Conservation (phyloP, 2,888 invertebrate species). For the Luperina nickerlii region DNA sequence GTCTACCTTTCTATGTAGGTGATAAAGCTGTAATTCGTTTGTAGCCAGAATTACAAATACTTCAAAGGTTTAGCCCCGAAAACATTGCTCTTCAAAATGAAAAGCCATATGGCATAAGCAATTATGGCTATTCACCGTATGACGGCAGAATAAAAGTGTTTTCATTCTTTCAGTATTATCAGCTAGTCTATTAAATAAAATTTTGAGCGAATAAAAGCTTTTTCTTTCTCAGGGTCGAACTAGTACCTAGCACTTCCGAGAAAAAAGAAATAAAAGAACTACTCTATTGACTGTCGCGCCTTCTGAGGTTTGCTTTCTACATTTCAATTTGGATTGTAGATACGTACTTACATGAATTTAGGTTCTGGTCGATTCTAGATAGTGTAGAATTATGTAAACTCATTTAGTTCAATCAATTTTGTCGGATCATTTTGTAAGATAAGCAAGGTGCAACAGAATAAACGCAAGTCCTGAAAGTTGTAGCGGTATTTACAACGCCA, state of each 20-base stretch:
- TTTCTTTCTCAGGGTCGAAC: constrained; percentile 42
- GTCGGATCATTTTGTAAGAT: constrained; percentile 1
- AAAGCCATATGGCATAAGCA: too few relatives aligned
- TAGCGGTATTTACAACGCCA: too few relatives aligned
- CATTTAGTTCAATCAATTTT: constrained; percentile 8
- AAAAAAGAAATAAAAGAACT: constrained; percentile 33
- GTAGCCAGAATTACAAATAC: too few relatives aligned
- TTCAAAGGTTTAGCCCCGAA: too few relatives aligned
- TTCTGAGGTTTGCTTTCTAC: constrained; percentile 68
- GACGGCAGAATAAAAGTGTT: too few relatives aligned
- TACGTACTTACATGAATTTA: constrained; percentile 13
- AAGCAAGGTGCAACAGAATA: too few relatives aligned
- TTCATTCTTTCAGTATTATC: not conserved
- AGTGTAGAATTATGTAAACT: constrained; percentile 18
- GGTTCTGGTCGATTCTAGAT: constrained; percentile 4
- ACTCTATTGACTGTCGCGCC: constrained; percentile 56
- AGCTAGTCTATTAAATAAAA: constrained; percentile 4
- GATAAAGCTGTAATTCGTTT: too few relatives aligned
- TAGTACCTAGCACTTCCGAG: constrained; percentile 20
- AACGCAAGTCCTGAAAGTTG: too few relatives aligned
- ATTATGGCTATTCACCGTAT: too few relatives aligned
- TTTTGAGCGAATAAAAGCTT: constrained; percentile 40
- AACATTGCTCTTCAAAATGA: too few relatives aligned
- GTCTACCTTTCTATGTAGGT: too few relatives aligned
- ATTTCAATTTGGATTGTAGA: constrained; percentile 20